These are phyloP conservation scores for Catocala nupta DNA, from an alignment of 2,888 invertebrate genomes.

Conservation along the genomic window DNA sequence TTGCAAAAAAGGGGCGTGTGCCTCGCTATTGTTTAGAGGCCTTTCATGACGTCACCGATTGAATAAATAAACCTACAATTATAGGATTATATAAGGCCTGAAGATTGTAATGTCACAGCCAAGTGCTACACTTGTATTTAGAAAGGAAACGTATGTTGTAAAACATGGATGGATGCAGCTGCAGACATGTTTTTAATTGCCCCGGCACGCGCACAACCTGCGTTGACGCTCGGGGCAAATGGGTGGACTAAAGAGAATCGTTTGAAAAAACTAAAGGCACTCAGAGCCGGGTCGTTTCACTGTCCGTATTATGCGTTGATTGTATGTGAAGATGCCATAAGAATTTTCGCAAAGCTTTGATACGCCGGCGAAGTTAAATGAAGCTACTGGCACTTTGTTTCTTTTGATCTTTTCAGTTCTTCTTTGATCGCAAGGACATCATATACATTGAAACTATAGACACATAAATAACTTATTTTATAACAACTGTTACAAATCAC, in stretches of 20 bases:
- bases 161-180: conserved; percentile 58
- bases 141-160: conserved; percentile 39
- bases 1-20: conserved; percentile 50
- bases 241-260: conserved; percentile 4
- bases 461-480: no score
- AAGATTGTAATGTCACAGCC: conserved; percentile 20
- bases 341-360: no score
- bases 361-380: no score
- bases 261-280: background rate
- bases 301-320: background rate
- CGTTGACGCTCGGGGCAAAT: conserved; percentile 16
- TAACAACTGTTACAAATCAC: no score
- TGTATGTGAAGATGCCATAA: no score
- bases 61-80: background rate
- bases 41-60: conserved; percentile 37
- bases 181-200: conserved; percentile 59
- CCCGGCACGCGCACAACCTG: conserved; percentile 60
- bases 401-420: no score
- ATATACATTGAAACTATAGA: no score
- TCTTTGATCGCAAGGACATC: no score
- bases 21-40: conserved; percentile 40
- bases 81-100: background rate
- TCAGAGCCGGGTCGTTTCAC: background rate
- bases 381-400: no score
- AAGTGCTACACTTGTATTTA: conserved; percentile 27